phyloP scores from a whole-genome alignment of 2,888 invertebrate genomes.

The Macrophya alboannulata region DNA sequence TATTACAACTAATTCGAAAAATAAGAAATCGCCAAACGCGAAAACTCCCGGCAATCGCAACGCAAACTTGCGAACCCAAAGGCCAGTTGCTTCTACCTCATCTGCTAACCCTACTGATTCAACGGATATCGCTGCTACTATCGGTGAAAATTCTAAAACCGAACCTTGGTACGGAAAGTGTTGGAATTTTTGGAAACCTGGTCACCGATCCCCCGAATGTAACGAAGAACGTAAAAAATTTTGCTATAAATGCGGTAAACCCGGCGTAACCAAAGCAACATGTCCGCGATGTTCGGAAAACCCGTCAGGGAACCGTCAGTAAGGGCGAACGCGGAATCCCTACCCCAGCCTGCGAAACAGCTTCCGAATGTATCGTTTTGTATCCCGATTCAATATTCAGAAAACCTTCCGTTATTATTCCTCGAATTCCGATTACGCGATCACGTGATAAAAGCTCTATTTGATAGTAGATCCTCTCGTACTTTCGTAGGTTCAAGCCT shows the following conservation, averaged over 20 bases:
- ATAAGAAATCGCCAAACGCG: background rate
- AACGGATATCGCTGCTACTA: background rate
- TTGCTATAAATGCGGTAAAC: slow-evolving; percentile 6
- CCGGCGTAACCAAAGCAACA: background rate
- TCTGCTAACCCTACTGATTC: background rate
- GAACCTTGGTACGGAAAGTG: background rate
- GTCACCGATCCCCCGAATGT: background rate
- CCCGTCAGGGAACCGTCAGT: background rate
- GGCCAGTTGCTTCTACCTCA: background rate
- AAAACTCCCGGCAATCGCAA: background rate
- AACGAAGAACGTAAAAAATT: background rate
- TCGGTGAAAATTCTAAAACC: background rate
- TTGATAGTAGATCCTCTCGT: slow-evolving; percentile 9
- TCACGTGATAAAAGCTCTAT: background rate
- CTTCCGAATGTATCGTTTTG: background rate
- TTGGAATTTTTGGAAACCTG: slow-evolving; percentile 2
- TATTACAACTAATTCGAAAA: fast-evolving
- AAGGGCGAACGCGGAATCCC: slow-evolving; percentile 10
- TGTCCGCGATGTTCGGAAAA: slow-evolving; percentile 19
- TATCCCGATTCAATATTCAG: background rate
- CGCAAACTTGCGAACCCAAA: background rate
- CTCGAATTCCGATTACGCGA: background rate
- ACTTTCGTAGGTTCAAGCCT: background rate
- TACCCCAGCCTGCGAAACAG: background rate
- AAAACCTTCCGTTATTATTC: background rate